Evolutionary conservation across 2,113 vertebrate genomes (phyloP).

Genomic region (Asarcornis scutulata): DNA sequence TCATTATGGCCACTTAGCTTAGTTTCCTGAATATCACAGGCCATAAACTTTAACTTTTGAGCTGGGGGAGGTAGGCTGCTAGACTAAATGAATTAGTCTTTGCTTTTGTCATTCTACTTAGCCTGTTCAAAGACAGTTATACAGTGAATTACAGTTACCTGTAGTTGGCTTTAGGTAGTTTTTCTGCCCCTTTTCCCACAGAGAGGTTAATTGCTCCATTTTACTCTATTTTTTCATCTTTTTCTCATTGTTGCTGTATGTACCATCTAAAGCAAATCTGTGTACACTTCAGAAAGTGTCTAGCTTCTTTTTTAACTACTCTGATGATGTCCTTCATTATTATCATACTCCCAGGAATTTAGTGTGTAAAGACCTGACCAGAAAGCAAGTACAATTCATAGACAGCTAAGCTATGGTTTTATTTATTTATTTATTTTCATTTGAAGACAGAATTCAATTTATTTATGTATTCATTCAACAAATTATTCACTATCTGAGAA

Average conservation of each 20-base stretch:
- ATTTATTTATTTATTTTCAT: background rate
- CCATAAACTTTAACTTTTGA: background rate
- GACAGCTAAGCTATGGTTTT: background rate
- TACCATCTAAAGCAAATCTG: background rate
- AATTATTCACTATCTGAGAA: background rate
- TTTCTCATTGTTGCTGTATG: background rate
- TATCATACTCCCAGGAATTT: background rate
- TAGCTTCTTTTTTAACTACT: background rate
- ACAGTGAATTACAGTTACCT: slow-evolving; percentile 30
- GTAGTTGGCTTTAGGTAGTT: background rate
- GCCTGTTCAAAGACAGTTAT: background rate
- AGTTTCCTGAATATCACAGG: background rate
- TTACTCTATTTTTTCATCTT: background rate
- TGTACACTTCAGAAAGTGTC: background rate
- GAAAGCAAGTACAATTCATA: background rate
- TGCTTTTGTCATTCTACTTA: background rate
- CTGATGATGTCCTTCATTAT: background rate
- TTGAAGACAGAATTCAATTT: background rate
- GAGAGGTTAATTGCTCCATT: slow-evolving; percentile 41
- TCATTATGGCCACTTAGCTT: background rate
- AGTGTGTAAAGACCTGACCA: background rate
- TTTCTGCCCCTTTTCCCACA: slow-evolving; percentile 1
- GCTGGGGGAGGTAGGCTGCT: background rate
- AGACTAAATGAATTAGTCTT: slow-evolving; percentile 11
- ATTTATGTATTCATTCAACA: background rate